phyloP scores from a whole-genome alignment of 2,888 invertebrate species.

The Trimorus sp. region DNA sequence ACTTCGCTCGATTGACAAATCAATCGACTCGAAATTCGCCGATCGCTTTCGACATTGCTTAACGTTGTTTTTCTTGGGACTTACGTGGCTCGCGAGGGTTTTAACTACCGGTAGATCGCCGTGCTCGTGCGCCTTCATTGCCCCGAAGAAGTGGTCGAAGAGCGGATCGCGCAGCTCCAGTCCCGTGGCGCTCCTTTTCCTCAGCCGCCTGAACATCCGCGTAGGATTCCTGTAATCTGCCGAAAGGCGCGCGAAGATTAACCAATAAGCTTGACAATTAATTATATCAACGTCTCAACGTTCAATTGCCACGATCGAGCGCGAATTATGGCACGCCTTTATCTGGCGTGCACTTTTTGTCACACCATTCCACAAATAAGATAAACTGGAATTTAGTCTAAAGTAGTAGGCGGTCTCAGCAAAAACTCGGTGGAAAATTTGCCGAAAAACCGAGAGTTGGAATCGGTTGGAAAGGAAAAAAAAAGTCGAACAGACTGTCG shows the following conservation, averaged over 20 bases:
- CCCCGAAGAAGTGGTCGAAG: too few relatives aligned
- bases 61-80: too few relatives aligned
- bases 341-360: constrained; percentile 1
- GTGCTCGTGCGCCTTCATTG: too few relatives aligned
- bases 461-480: background rate
- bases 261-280: background rate
- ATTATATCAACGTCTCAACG: constrained; percentile 3
- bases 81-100: too few relatives aligned
- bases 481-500: background rate
- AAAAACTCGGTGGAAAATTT: background rate
- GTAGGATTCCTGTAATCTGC: background rate
- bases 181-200: background rate
- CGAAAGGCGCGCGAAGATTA: background rate
- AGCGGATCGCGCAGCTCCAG: too few relatives aligned
- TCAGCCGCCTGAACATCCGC: background rate
- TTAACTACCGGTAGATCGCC: too few relatives aligned
- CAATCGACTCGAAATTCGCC: too few relatives aligned
- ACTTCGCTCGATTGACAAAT: too few relatives aligned
- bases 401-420: background rate
- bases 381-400: constrained; percentile 17
- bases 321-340: constrained; percentile 4
- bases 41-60: too few relatives aligned
- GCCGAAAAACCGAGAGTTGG: background rate
- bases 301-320: constrained; percentile 5
- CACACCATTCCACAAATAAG: constrained; percentile 3